These are phyloP conservation scores for Drosophila borealis DNA, from an alignment of 2,888 invertebrate genomes.

Conservation along the genomic window DNA sequence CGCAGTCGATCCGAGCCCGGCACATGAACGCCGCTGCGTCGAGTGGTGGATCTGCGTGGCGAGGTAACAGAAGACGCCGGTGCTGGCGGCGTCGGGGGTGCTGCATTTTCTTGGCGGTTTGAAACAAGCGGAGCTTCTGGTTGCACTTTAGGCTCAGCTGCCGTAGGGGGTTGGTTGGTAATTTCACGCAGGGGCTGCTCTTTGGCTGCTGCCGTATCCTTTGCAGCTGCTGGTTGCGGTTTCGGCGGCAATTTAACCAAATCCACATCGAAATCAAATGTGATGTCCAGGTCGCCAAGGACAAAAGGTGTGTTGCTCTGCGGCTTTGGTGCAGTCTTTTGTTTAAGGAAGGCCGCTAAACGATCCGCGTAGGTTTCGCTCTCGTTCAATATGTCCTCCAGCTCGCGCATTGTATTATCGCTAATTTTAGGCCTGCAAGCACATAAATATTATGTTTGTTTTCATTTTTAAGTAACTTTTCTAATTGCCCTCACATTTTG, in stretches of 20 bases:
- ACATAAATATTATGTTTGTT: background rate
- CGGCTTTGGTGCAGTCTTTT: slow-evolving; percentile 41
- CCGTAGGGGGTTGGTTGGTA: background rate
- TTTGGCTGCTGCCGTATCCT: slow-evolving; percentile 1
- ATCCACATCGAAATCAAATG: slow-evolving; percentile 66
- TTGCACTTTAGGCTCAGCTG: background rate
- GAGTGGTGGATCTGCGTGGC: slow-evolving; percentile 2
- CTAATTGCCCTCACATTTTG: slow-evolving; percentile 33
- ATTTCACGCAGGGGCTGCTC: slow-evolving; percentile 18
- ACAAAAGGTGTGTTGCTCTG: slow-evolving; percentile 16
- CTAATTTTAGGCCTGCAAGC: slow-evolving; percentile 32
- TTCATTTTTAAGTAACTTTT: background rate
- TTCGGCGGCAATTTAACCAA: slow-evolving; percentile 38
- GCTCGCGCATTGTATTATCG: slow-evolving; percentile 43
- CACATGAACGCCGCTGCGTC: slow-evolving; percentile 43
- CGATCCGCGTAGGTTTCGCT: slow-evolving; percentile 42
- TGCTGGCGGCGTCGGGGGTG: background rate
- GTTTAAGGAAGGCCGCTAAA: slow-evolving; percentile 43
- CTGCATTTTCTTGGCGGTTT: background rate
- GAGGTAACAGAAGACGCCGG: background rate
- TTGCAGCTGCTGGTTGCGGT: background rate
- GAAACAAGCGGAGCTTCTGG: background rate
- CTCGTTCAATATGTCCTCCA: slow-evolving; percentile 55
- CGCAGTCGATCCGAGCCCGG: slow-evolving; percentile 63
- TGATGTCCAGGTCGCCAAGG: slow-evolving; percentile 35